Base-by-base conservation (phyloP, 2,113 vertebrate species). In the Poicephalus meyeri region DNA sequence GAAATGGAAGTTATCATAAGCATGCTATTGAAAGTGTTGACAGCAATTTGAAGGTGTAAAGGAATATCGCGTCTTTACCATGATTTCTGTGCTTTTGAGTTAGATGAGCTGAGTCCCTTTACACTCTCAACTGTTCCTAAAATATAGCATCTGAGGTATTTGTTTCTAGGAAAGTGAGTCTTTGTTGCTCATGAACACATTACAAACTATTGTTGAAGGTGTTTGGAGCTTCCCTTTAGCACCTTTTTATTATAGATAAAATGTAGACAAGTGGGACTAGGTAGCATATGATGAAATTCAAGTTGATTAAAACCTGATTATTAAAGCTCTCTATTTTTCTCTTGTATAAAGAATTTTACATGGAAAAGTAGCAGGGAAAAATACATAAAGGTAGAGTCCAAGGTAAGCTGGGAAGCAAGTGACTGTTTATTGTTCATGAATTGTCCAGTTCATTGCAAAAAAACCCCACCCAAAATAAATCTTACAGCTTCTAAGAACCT, bases 11-110 rank as follows among this genome's bases (percentile, higher is more conserved):
- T 80, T 82, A 83, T 61, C 37, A 5, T 55, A 84, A 91, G 58
- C 47, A 44, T 55, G 41, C 49, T 69, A 71, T 70, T 86, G 83
- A 28, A 95, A 81, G 95, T 80, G 86, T 92, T 95, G 95, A 92
- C 92, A 96, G 96, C 13, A 7, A 82, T 92, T 73, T 74, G 88
- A 95, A 94, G 92, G 88, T 96, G 92, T 94, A 95, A 96, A 96
- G 77, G 73, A 96, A 66, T 84, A 84, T 65, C 35, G 10, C 11
- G 3, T 94, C 91, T 85, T 91, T 85, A 94, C 49, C 65, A 58
- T 79, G 52, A 70, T 87, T 92, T 89, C 88, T 76, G 0, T 86
- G 83, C 35, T 91, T 91, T 89, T 81, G 86, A 91, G 58, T 82
- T 89, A 61, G 80, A 91, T 92, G 49, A 93, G 80, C 58, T 5